phyloP scores from a whole-genome alignment of 2,113 vertebrate genomes.

The Laticauda colubrina region DNA sequence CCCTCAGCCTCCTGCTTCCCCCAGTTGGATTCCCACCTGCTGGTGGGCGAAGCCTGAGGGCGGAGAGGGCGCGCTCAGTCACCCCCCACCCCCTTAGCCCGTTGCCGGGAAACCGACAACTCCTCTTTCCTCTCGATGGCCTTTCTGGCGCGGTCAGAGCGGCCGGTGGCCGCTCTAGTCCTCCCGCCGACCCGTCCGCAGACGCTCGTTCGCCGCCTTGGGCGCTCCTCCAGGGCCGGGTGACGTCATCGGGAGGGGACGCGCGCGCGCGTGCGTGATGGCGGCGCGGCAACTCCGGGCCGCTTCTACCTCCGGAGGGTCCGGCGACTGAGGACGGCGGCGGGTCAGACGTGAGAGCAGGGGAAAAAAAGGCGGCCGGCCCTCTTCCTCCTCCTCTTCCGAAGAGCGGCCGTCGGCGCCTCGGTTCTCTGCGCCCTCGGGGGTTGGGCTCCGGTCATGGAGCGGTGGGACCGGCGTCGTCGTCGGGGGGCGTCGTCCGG shows the following conservation, averaged over 20 bases:
- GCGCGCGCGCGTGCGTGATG: neutral
- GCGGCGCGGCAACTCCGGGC: neutral
- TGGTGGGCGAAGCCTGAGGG: neutral
- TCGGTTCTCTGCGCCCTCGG: neutral
- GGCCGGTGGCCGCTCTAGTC: neutral
- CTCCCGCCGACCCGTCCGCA: no score
- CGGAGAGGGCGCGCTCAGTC: no score
- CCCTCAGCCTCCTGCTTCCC: neutral
- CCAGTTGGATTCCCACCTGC: neutral
- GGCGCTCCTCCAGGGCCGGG: no score
- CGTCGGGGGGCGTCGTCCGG: slow-evolving; percentile 31
- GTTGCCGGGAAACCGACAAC: neutral
- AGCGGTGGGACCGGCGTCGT: slow-evolving; percentile 31
- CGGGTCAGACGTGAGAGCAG: neutral
- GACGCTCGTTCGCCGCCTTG: neutral
- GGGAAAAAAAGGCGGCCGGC: no score
- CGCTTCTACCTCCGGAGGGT: no score
- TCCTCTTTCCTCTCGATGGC: neutral
- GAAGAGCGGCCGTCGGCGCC: neutral
- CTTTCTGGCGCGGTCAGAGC: rapidly evolving
- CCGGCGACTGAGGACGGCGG: neutral
- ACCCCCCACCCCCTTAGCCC: neutral
- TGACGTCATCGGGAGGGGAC: slow-evolving; percentile 29
- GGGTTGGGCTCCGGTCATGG: slow-evolving; percentile 54
- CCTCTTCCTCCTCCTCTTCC: no score